Conservation (phyloP, 2,113 vertebrate genomes). For the Gambusia holbrooki region DNA sequence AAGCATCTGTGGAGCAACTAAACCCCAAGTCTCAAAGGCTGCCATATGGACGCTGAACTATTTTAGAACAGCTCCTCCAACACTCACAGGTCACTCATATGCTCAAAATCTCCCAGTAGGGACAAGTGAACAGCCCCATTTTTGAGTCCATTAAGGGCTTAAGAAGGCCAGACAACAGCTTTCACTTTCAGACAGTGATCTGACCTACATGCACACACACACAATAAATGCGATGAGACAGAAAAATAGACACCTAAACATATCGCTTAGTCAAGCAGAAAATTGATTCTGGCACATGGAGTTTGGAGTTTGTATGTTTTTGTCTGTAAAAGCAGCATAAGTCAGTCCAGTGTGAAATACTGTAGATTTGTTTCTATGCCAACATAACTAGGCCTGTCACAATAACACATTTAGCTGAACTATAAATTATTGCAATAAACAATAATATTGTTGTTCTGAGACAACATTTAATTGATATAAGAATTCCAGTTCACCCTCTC, state of each 20-base stretch:
- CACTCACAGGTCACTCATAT: conserved; percentile 28
- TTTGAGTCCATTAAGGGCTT: conserved; percentile 61
- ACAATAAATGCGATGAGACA: conserved; percentile 38
- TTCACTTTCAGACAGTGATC: conserved; percentile 58
- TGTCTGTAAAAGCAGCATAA: conserved; percentile 12
- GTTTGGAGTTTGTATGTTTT: conserved; percentile 9
- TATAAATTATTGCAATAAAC: no score
- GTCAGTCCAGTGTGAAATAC: neutral
- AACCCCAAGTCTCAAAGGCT: conserved; percentile 50
- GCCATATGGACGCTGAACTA: conserved; percentile 55
- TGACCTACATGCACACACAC: conserved; percentile 43
- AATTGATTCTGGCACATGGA: conserved; percentile 51
- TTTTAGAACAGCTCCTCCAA: conserved; percentile 34
- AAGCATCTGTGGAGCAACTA: conserved; percentile 29
- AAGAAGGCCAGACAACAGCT: conserved; percentile 57
- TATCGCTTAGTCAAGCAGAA: conserved; percentile 53
- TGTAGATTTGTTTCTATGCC: neutral
- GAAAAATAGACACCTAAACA: conserved; percentile 54
- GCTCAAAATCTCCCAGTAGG: conserved; percentile 20
- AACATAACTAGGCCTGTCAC: no score
- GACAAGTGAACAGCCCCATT: conserved; percentile 20
- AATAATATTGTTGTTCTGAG: no score
- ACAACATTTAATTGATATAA: no score
- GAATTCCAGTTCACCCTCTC: no score
- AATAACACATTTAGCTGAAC: no score